Base-by-base conservation (phyloP, 2,797 vertebrate species). In the Remorina albescens region DNA sequence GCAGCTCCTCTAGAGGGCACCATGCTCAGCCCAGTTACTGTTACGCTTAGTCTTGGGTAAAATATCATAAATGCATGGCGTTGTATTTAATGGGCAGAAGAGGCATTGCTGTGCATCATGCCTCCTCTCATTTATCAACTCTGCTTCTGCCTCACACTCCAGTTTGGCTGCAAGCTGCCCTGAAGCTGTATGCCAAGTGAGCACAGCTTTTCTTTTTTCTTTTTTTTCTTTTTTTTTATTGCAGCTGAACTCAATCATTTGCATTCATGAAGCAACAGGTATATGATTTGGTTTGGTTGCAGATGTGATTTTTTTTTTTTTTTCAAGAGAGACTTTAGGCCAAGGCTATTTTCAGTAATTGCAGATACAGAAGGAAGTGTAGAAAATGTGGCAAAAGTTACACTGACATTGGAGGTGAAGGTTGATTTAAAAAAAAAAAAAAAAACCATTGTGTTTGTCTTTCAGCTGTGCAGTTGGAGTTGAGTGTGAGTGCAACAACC, bases 111-210 rank as follows among this genome's bases (percentile, higher is more conserved):
- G 80, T 89, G 86, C 84, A 86, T 90, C 83, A 76, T 68, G 86
- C 90, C 89, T 89, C 71, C 70, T 81, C 87, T 87, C 74, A 91
- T 93, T 93, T 89, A 90, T 92, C 89, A 90, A 58, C 41, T 12
- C 55, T 51, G 37, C 60, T 18, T 32, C 84, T 51, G 63, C 68
- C 69, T 76, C 68, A 78, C 64, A 68, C 67, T 69, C 39, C 32
- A 53, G 44, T 68, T 51, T 82, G 62, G 65, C 76, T 81, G 47
- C 67, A 85, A 82, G 87, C 84, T 87, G 80, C 81, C 77, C 78
- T 75, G 66, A 77, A 87, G 80, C 86, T 67, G 51, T 56, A 70
- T 76, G 76, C 85, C 83, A 89, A 86, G 91, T 92, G 90, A 89
- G 79, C 58, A 44, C 69, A 28, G 36, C 68, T 50, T 86, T 67